Evolutionary conservation across 53 echinoderm and acorn worm genomes (phyloP).

Genomic region (Stichopus horrens): DNA sequence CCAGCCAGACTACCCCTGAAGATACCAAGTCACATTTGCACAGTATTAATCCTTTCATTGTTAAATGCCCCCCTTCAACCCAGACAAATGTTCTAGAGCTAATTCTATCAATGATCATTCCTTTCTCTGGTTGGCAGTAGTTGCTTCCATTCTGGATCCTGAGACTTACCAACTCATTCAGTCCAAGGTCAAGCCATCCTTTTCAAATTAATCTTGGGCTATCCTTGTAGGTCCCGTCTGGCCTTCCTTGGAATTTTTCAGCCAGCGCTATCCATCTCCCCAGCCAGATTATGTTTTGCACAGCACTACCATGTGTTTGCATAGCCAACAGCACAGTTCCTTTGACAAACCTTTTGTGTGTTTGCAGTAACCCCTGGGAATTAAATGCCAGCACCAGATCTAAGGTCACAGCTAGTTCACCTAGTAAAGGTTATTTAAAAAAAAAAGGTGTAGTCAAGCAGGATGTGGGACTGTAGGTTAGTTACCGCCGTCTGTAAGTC

Average conservation of each 20-base stretch:
- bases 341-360: slow-evolving; percentile 12
- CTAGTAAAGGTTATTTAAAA: neutral
- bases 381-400: neutral
- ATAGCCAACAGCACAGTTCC: neutral
- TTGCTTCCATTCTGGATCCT: no score
- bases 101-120: no score
- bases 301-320: neutral
- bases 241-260: neutral
- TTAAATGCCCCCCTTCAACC: no score
- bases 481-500: no score
- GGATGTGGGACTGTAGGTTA: no score
- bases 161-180: neutral
- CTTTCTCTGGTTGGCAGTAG: no score
- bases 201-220: neutral
- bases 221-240: neutral
- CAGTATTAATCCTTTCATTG: no score
- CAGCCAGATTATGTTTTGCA: neutral
- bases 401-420: slow-evolving; percentile 22
- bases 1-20: no score
- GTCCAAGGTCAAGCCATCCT: neutral
- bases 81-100: no score
- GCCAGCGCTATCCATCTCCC: neutral
- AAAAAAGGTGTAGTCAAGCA: no score
- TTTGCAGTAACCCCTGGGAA: slow-evolving; percentile 18
- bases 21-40: no score